phyloP scores from a whole-genome alignment of 2,888 invertebrate genomes.

The Syrista parreyssii region DNA sequence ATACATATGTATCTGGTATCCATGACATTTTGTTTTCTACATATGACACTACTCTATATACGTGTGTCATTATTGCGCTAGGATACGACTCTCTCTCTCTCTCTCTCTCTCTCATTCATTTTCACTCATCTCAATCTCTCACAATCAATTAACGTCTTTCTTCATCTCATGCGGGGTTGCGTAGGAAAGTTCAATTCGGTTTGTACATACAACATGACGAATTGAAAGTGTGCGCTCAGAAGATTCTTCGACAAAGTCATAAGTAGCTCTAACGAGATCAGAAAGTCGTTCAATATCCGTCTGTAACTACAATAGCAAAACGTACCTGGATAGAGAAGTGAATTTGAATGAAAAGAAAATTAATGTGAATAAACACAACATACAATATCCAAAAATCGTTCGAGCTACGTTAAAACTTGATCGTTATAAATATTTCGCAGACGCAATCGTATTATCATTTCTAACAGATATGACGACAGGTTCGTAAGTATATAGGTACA shows the following conservation, averaged over 20 bases:
- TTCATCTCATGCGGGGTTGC: neutral
- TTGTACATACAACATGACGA: slow-evolving; percentile 34
- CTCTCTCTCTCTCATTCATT: slow-evolving; percentile 12
- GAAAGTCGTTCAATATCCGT: slow-evolving; percentile 4
- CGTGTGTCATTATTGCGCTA: neutral
- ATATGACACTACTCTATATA: neutral
- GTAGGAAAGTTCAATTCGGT: slow-evolving; percentile 33
- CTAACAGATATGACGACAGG: neutral
- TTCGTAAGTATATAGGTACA: neutral
- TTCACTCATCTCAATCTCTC: slow-evolving; percentile 10
- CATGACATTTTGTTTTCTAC: neutral
- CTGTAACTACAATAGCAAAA: neutral
- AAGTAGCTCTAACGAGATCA: slow-evolving; percentile 19
- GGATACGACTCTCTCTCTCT: neutral
- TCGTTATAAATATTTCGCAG: neutral
- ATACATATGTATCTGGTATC: neutral
- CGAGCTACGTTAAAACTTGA: neutral
- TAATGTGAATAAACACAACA: neutral
- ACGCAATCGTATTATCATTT: neutral
- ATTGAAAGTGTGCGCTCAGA: slow-evolving; percentile 46
- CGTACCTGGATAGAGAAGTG: too few species aligned
- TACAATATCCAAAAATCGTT: neutral
- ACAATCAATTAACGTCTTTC: neutral
- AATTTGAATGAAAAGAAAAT: too few species aligned
- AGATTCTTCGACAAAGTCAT: slow-evolving; percentile 27